Base-by-base conservation (phyloP, 2,888 invertebrate genomes). In the Congeria kusceri region DNA sequence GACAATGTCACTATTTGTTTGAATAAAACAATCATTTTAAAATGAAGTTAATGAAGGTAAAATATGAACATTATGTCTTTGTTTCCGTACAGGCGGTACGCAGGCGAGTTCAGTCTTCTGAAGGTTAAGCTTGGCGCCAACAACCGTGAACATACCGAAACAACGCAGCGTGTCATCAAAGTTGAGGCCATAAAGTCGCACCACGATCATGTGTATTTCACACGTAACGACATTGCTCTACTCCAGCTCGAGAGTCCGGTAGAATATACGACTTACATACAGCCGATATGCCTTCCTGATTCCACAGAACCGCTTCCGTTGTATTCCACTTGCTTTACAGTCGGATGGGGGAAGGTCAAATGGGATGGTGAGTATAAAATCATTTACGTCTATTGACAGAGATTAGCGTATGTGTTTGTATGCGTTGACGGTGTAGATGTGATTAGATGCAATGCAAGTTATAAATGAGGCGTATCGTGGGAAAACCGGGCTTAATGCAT, bases 261-360 rank as follows among this genome's bases (percentile, higher is more conserved):
- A 23, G 70, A 66, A 15, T 91, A 80, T 67, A 90, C 85, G 3
- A 74, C 85, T 0, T 86, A 86, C 58, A 88, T 92, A 29, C 87
- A 85, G 39, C 91, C 91, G 0, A 81, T 88, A 7, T 92, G 92
- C 72, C 73, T 92, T n/a, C 88, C 91, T 0, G 73, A 77, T 0
- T 63, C 61, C 3, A 61, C 59, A 0, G 89, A 88, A 7, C 62
- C 67, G 3, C 81, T 88, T 25, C 84, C 87, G 0, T 47, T 81
- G 9, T 78, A 84, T 15, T 82, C 89, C 0, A 67, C 63, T 5
- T 91, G 91, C 70, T 89, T 78, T 59, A 82, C 86, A 0, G 81
- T 86, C 0, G 91, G 91, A 13, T 91, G 88, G 88, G 91, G 91
- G 13, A 76, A 80, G 46, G 87, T 80, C 18, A 75, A 85, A 59